A percentile compares a stretch with the other conserved stretches of the same genome.
These are phyloP conservation scores for Montifringilla adamsi DNA, from an alignment of 2,113 vertebrate species.

Conservation along the genomic window DNA sequence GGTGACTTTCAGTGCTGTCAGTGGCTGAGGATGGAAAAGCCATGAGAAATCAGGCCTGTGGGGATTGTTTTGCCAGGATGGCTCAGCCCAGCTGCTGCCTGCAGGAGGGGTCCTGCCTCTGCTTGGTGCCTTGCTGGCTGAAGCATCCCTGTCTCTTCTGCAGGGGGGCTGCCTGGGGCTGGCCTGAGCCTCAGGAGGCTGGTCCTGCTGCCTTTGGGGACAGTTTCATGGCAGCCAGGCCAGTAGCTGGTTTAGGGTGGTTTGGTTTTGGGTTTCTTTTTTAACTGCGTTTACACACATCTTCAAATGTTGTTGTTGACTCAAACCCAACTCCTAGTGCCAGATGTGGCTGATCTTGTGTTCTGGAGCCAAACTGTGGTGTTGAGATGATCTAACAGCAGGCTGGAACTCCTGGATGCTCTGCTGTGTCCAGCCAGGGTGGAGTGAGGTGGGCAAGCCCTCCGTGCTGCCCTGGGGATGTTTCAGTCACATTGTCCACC, in stretches of 20 bases:
- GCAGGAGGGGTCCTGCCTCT: background rate
- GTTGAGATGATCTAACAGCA: background rate
- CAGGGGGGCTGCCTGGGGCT: background rate
- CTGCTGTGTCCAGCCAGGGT: rapidly evolving
- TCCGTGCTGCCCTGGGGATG: rapidly evolving
- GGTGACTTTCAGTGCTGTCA: background rate
- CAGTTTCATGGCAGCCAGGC: background rate
- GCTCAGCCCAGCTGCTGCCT: background rate
- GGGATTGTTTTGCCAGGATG: background rate
- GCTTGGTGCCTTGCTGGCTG: background rate
- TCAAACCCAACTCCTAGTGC: background rate
- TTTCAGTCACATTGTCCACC: rapidly evolving
- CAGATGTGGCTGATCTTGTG: background rate
- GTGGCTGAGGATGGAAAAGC: background rate
- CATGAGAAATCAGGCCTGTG: rapidly evolving
- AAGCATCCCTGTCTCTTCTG: background rate
- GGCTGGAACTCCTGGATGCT: background rate
- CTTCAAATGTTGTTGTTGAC: background rate
- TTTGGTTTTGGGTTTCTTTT: background rate
- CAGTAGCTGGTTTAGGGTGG: background rate
- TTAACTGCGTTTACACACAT: background rate
- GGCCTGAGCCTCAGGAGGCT: too few species aligned
- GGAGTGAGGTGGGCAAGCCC: background rate
- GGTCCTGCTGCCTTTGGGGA: too few species aligned
- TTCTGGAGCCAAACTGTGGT: background rate